These are phyloP conservation scores for Umimayanthus kanabou DNA, from an alignment of 92 coral and sea anemone genomes.

Conservation along the genomic window DNA sequence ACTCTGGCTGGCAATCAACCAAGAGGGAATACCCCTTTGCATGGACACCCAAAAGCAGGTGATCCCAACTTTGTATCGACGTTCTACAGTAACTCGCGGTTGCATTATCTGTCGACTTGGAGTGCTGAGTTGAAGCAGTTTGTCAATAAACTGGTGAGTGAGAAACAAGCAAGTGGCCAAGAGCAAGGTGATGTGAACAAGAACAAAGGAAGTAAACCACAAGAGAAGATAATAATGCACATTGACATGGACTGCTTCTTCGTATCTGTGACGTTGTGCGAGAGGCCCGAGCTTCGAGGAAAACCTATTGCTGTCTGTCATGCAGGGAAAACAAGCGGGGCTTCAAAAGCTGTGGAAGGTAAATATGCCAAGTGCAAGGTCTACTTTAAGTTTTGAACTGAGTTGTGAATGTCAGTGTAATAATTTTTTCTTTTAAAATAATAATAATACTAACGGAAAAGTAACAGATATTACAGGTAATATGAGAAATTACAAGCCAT, in stretches of 20 bases:
- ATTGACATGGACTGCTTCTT: slow-evolving; percentile 99
- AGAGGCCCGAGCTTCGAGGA: slow-evolving; percentile 81
- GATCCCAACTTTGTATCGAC: slow-evolving; percentile 91
- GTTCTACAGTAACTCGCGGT: slow-evolving; percentile 88
- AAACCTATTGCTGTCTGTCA: slow-evolving; percentile 99
- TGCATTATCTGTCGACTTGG: slow-evolving; percentile 95
- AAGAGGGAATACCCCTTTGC: slow-evolving; percentile 6
- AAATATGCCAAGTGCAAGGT: background rate
- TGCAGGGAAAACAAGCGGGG: slow-evolving; percentile 67
- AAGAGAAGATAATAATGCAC: slow-evolving; percentile 88
- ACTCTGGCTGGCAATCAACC: background rate
- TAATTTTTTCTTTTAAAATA: too few species aligned
- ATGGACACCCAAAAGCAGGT: slow-evolving; percentile 71
- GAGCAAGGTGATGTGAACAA: slow-evolving; percentile 49
- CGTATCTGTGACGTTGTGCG: slow-evolving; percentile 86
- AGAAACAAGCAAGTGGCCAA: slow-evolving; percentile 46
- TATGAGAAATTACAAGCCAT: background rate
- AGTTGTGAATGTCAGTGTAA: too few species aligned
- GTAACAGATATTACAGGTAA: too few species aligned
- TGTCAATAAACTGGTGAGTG: slow-evolving; percentile 76
- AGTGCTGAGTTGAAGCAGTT: slow-evolving; percentile 93
- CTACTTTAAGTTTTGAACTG: background rate
- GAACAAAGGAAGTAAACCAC: slow-evolving; percentile 42
- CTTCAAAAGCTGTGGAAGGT: slow-evolving; percentile 17
- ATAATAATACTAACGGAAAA: too few species aligned